Conservation (phyloP, 2,113 vertebrate species). For the Prinia subflava region DNA sequence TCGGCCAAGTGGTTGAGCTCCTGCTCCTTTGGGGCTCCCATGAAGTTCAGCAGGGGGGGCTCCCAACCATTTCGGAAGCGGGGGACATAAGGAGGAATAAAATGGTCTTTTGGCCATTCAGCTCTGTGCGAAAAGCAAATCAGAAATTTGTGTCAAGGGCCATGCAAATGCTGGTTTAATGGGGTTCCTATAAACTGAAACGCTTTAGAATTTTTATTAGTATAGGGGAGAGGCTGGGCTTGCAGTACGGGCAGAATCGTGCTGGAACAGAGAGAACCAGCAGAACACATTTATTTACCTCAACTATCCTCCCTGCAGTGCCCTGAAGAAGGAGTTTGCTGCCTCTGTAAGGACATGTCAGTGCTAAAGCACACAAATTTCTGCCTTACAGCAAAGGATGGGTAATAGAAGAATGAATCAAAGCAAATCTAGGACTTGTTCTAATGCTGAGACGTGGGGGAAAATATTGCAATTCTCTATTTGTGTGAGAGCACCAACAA, state of each 20-base stretch:
- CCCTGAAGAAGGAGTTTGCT: not conserved
- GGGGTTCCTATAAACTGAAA: not conserved
- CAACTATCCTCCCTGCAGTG: not conserved
- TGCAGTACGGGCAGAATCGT: not conserved
- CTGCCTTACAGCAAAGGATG: not conserved
- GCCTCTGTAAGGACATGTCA: not conserved
- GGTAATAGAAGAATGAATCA: not conserved
- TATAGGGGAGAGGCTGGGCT: not conserved
- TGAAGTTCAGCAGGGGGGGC: constrained; percentile 77
- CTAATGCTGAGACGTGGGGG: not conserved
- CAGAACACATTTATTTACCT: not conserved
- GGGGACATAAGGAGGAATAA: constrained; percentile 83
- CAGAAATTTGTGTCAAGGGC: not conserved
- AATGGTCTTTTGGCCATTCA: constrained; percentile 94
- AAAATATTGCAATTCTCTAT: not conserved
- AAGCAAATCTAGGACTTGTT: not conserved
- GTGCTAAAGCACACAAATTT: not conserved
- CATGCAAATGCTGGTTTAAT: not conserved
- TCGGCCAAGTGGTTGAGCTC: constrained; percentile 80
- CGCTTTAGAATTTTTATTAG: not conserved
- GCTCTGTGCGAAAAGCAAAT: constrained; percentile 65
- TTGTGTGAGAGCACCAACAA: not conserved
- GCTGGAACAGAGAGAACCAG: not conserved
- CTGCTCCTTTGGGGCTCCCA: constrained; percentile 73
- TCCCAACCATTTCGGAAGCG: constrained; percentile 92